A percentile compares a stretch with the other conserved stretches of the same genome.
phyloP scores from a whole-genome alignment of 2,113 vertebrate genomes.

The Strigops habroptila region DNA sequence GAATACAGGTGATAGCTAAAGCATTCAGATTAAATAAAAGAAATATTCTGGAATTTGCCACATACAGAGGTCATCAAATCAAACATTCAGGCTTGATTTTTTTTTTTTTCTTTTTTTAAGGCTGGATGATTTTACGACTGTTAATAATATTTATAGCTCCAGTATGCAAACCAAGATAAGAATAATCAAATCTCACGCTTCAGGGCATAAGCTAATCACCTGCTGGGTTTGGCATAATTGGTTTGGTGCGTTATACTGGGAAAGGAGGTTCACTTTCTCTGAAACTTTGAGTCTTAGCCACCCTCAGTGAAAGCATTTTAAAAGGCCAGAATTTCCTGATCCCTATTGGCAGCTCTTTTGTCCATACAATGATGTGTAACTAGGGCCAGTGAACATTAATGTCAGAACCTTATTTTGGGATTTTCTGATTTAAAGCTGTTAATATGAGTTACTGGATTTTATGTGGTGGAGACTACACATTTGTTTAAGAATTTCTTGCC shows the following conservation, averaged over 20 bases:
- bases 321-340: constrained; percentile 6
- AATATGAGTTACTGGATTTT: not conserved
- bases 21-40: not conserved
- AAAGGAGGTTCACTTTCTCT: constrained; percentile 9
- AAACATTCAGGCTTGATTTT: not conserved
- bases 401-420: not conserved
- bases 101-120: not conserved
- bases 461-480: not conserved
- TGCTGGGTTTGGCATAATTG: constrained; percentile 45
- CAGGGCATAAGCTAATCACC: constrained; percentile 55
- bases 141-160: constrained; percentile 34
- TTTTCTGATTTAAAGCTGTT: not conserved
- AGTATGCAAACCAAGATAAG: constrained; percentile 38
- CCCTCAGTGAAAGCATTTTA: not conserved
- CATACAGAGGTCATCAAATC: not conserved
- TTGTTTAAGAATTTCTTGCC: not conserved
- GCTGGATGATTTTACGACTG: not conserved
- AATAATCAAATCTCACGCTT: constrained; percentile 63
- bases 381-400: not conserved
- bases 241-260: constrained; percentile 18
- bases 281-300: not conserved
- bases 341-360: constrained; percentile 29
- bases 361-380: not conserved
- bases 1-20: not conserved
- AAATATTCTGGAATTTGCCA: not conserved